Evolutionary conservation across 1,140 invertebrate species (phyloP).

Genomic region (Berghia stephanieae): DNA sequence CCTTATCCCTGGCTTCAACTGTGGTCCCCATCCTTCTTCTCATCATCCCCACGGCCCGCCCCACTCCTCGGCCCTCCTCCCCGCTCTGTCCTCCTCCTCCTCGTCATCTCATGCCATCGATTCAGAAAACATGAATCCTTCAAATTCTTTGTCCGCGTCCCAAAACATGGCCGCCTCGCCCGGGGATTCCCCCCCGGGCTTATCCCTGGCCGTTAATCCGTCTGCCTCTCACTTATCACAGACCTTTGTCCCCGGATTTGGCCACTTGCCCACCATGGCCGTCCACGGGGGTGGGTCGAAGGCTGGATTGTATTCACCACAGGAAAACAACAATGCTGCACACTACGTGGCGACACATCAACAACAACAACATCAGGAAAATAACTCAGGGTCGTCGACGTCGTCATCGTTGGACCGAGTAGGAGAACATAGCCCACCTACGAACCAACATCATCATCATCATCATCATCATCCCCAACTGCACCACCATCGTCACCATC

Average conservation of each 20-base stretch:
- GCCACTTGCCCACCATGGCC: conserved; percentile 29
- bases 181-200: too few species aligned
- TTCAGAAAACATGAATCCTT: too few species aligned
- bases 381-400: too few species aligned
- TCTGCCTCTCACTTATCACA: too few species aligned
- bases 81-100: conserved; percentile 33
- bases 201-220: too few species aligned
- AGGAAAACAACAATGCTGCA: too few species aligned
- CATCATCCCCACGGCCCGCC: conserved; percentile 16
- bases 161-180: too few species aligned
- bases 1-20: conserved; percentile 40
- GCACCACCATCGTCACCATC: conserved; percentile 20
- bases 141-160: too few species aligned
- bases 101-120: conserved; percentile 25
- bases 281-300: too few species aligned
- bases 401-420: not conserved
- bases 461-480: conserved; percentile 30
- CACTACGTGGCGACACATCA: too few species aligned
- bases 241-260: conserved; percentile 21
- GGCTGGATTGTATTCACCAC: too few species aligned
- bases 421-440: conserved; percentile 23
- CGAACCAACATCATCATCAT: conserved; percentile 33
- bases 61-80: conserved; percentile 28
- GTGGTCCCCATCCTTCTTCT: conserved; percentile 15
- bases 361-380: conserved; percentile 16